phyloP scores from a whole-genome alignment of 2,113 vertebrate genomes.

The Tragulus kanchil region DNA sequence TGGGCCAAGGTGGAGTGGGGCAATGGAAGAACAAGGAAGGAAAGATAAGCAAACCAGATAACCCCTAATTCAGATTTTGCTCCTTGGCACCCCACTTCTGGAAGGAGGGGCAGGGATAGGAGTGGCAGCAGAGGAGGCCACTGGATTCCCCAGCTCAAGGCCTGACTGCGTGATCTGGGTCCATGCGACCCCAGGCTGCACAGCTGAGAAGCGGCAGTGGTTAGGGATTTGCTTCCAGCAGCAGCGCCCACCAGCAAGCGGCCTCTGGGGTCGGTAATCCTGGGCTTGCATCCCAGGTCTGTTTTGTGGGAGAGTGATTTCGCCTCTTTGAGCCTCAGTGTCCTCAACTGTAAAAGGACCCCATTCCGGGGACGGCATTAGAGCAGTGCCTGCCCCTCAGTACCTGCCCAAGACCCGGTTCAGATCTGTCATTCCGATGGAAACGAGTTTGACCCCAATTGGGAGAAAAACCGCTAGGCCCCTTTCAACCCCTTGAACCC shows the following conservation, averaged over 20 bases:
- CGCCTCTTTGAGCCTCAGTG: neutral
- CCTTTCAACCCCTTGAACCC: conserved; percentile 8
- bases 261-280: neutral
- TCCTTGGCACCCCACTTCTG: neutral
- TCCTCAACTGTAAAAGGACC: neutral
- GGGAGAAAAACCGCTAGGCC: too few relatives aligned
- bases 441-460: too few relatives aligned
- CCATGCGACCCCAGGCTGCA: neutral
- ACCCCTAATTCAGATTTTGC: too few relatives aligned
- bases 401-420: fast-evolving
- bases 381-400: neutral
- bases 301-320: neutral
- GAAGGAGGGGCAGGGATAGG: neutral
- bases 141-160: neutral
- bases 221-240: too few relatives aligned
- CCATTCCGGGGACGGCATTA: neutral
- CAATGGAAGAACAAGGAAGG: neutral
- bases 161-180: neutral
- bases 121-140: neutral
- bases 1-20: neutral
- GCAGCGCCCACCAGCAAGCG: fast-evolving
- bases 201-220: fast-evolving
- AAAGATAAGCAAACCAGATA: neutral
- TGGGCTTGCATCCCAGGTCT: neutral
- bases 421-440: too few relatives aligned